A percentile compares a stretch with the other conserved stretches of the same genome.
Conservation (phyloP, 1,140 invertebrate species). For the Bombus ignitus region DNA sequence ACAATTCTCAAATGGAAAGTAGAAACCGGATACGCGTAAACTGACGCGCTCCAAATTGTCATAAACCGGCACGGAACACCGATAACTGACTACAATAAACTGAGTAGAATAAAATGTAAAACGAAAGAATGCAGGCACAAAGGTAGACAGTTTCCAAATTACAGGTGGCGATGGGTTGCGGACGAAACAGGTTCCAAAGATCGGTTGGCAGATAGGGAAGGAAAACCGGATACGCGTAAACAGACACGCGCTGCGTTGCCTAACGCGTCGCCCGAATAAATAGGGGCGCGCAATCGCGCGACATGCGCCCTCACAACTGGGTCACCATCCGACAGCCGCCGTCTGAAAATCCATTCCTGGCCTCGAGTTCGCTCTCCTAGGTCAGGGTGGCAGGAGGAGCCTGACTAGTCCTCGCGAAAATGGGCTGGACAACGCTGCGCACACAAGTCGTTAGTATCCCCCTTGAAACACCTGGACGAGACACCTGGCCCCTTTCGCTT, state of each 20-base stretch:
- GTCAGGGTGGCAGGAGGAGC: slow-evolving; percentile 73
- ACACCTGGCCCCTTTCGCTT: not conserved
- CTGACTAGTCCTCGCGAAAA: slow-evolving; percentile 59
- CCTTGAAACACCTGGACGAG: not conserved
- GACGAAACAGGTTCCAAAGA: not conserved
- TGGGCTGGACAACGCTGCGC: slow-evolving; percentile 81
- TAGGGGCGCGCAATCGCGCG: slow-evolving; percentile 73
- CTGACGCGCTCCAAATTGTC: no score
- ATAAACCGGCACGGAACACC: fast-evolving
- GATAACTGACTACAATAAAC: no score
- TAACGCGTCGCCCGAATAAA: slow-evolving; percentile 67
- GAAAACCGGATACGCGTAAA: not conserved
- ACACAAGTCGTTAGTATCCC: slow-evolving; percentile 79
- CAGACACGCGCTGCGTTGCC: not conserved
- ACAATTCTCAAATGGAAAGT: fast-evolving
- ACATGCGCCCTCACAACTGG: slow-evolving; percentile 79
- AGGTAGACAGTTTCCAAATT: no score
- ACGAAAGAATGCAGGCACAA: no score
- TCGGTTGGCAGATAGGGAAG: fast-evolving
- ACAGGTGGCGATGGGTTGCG: no score
- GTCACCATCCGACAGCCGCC: slow-evolving; percentile 69
- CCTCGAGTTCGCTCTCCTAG: slow-evolving; percentile 74
- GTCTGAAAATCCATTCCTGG: slow-evolving; percentile 75
- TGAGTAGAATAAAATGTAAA: no score
- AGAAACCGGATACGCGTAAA: not conserved